Conservation (phyloP, 92 coral and sea anemone species). For the Zoanthus sansibaricus region DNA sequence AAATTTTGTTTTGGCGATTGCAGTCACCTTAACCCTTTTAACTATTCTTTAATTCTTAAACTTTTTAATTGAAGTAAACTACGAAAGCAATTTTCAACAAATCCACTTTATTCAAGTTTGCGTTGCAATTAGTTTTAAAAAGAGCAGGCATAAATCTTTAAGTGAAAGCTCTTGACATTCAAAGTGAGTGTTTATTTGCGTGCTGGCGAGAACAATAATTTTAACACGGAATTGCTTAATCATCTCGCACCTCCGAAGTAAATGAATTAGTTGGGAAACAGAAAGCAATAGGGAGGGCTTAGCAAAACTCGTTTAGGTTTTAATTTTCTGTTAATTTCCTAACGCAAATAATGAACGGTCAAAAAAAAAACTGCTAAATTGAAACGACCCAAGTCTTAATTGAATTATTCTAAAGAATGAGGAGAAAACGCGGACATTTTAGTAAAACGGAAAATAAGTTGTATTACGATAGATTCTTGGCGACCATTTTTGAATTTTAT, state of each 20-base stretch:
- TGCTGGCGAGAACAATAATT: not conserved
- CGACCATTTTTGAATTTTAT: not conserved
- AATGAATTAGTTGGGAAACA: not conserved
- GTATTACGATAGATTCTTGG: not conserved
- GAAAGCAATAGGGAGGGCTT: constrained; percentile 6
- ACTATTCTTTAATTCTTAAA: not conserved
- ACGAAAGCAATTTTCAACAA: constrained; percentile 3
- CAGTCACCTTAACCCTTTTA: not conserved
- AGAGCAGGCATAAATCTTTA: constrained; percentile 33
- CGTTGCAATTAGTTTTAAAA: not conserved
- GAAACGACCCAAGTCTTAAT: constrained; percentile 51
- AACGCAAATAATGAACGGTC: constrained; percentile 43
- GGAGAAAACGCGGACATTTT: constrained; percentile 56
- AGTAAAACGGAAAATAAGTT: constrained; percentile 5
- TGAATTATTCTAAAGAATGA: constrained; percentile 56
- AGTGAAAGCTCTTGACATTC: constrained; percentile 23
- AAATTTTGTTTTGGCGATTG: not conserved
- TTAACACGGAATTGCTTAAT: not conserved
- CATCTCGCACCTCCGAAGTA: constrained; percentile 13
- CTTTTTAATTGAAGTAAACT: not conserved
- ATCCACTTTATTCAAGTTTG: constrained; percentile 14
- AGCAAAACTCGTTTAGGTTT: constrained; percentile 25
- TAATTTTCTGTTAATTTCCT: constrained; percentile 42
- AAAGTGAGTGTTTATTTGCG: constrained; percentile 35
- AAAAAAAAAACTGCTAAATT: constrained; percentile 27